phyloP scores from a whole-genome alignment of 1,140 invertebrate genomes.

The Heliconius himera region DNA sequence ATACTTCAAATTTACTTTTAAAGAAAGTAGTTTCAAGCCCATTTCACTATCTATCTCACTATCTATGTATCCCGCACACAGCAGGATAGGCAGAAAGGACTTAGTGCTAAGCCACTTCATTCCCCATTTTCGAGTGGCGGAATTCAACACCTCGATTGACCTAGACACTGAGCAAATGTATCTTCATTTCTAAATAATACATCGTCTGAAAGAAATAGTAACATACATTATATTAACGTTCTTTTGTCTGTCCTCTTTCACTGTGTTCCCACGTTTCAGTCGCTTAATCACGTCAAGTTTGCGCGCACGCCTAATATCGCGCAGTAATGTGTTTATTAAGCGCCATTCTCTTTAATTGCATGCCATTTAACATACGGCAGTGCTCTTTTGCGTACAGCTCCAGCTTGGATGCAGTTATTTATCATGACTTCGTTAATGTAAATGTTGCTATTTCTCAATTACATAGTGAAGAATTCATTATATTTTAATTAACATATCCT shows the following conservation, averaged over 20 bases:
- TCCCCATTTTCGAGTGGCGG: no score
- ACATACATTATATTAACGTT: background rate
- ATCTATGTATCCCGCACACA: background rate
- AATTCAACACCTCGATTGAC: no score
- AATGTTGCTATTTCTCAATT: background rate
- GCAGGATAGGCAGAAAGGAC: no score
- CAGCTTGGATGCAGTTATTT: conserved; percentile 51
- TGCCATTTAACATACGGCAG: conserved; percentile 74
- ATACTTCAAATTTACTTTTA: no score
- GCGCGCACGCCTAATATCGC: conserved; percentile 73
- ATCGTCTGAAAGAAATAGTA: background rate
- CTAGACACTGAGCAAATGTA: background rate
- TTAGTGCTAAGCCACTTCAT: no score
- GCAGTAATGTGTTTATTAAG: conserved; percentile 79
- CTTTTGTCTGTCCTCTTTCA: conserved; percentile 40
- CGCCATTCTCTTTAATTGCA: conserved; percentile 74
- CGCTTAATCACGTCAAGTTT: conserved; percentile 67
- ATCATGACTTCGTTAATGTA: background rate
- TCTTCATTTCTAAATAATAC: background rate
- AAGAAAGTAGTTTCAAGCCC: no score
- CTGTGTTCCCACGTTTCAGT: conserved; percentile 71
- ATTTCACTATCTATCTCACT: background rate
- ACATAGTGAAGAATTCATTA: background rate
- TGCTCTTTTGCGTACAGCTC: conserved; percentile 62
- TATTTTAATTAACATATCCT: background rate